phyloP scores from a whole-genome alignment of 2,113 vertebrate species.

The Sorex fumeus region DNA sequence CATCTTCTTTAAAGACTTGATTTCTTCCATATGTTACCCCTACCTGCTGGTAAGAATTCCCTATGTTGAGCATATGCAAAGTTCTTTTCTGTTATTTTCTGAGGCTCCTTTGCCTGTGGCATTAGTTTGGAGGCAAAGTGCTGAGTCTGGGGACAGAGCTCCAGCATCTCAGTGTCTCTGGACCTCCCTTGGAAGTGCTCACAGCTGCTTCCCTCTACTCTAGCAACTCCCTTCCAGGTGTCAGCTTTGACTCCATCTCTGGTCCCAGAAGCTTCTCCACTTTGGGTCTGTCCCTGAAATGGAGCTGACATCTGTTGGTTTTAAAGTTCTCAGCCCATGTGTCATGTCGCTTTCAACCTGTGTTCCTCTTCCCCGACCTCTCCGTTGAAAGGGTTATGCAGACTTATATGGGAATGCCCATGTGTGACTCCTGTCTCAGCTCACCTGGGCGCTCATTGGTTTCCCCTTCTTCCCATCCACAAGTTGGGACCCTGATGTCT shows the following conservation, averaged over 20 bases:
- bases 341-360: neutral
- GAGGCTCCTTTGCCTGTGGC: neutral
- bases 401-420: rapidly evolving
- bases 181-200: neutral
- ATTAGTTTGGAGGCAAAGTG: neutral
- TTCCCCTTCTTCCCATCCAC: neutral
- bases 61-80: neutral
- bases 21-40: neutral
- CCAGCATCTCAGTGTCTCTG: neutral
- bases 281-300: neutral
- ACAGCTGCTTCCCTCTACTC: neutral
- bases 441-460: neutral
- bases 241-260: neutral
- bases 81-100: neutral
- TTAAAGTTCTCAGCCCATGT: neutral
- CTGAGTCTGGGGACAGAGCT: neutral
- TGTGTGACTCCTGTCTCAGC: too few species aligned
- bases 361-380: neutral
- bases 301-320: neutral
- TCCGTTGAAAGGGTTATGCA: neutral
- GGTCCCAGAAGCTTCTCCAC: neutral
- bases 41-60: neutral
- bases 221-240: neutral
- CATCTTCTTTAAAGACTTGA: neutral
- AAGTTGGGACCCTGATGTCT: neutral